Evolutionary conservation across 2,888 invertebrate species (phyloP), one percentile per base, ranked within the genome.

Genomic region (Aelia acuminata): DNA sequence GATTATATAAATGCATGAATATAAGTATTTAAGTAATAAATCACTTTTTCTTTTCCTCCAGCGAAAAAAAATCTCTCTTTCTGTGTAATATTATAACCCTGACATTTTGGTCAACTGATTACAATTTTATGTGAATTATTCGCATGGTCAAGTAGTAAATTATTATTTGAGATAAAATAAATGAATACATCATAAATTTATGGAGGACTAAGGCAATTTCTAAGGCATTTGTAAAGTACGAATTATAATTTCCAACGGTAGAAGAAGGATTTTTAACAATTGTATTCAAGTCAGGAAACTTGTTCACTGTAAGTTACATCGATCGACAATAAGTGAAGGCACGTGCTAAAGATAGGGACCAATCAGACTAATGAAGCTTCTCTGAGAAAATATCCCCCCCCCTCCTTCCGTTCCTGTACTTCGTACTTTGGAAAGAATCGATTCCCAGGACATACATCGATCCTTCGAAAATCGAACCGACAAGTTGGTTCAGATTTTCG

Each of bases 351-450:
- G 63, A 70, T 31, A 70, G 63, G 35, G 35, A 35, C 31, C 63
- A 70, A 70, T 70, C 63, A 31, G 63, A 15, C 35, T 70, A 70
- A 70, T 70, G 63, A 70, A 70, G 63, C 63, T 15, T 35, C 63
- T 18, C 5, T 35, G 31, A 35, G 63, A 70, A 70, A 70, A 70
- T 70, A 35, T 26, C 13, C 8, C 35, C 8, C n/a, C 63, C 2
- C 63, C 35, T 20, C 43, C 35, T 2, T 26, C 35, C 35, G n/a
- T 35, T 26, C 63, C 13, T 26, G 1, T 26, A 1, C 5, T 50
- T 20, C 11, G n/a, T n/a, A n/a, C n/a, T n/a, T n/a, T n/a, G n/a
- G 53, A 53, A 22, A 20, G 35, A 35, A 70, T 70, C 63, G 63
- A 70, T 70, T 20, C 35, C n/a, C 35, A 70, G 31, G 35, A 70